Percentiles rank a stretch among this genome's conserved stretches.
Conservation (phyloP, 2,113 vertebrate genomes). For the Camelus dromedarius region DNA sequence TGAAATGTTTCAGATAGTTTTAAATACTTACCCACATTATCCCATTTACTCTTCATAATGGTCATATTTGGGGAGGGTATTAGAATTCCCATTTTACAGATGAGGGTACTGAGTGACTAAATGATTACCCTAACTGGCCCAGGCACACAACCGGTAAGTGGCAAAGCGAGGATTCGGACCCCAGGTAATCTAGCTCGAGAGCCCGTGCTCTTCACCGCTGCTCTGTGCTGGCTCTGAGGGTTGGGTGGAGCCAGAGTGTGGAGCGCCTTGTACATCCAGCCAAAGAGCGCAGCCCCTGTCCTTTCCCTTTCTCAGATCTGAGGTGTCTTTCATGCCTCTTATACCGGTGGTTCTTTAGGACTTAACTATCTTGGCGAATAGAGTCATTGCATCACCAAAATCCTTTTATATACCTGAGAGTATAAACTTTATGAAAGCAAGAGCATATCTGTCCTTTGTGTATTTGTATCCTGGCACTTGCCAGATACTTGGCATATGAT, state of each 20-base stretch:
- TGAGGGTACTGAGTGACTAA: not conserved
- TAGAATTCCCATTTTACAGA: not conserved
- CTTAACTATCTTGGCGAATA: not conserved
- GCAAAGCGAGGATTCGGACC: not conserved
- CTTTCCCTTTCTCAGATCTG: not conserved
- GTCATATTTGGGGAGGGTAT: not conserved
- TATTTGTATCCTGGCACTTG: not conserved
- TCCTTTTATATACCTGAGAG: not conserved
- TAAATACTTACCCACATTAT: not conserved
- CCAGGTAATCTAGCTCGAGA: not conserved
- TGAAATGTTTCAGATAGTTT: not conserved
- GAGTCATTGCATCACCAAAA: not conserved
- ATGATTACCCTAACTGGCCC: not conserved
- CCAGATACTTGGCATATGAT: not conserved
- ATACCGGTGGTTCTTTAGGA: not conserved
- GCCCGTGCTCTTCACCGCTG: not conserved
- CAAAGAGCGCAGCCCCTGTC: not conserved
- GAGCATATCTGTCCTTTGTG: not conserved
- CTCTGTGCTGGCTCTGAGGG: not conserved
- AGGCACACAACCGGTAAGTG: not conserved
- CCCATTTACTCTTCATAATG: not conserved
- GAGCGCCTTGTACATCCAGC: not conserved
- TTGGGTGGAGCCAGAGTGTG: not conserved
- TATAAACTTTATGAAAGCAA: not conserved
- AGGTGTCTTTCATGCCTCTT: not conserved